A percentile compares a stretch with the other conserved stretches of the same genome.
Evolutionary conservation across 2,797 vertebrate genomes (phyloP).

Genomic region (Acipenser oxyrinchus): DNA sequence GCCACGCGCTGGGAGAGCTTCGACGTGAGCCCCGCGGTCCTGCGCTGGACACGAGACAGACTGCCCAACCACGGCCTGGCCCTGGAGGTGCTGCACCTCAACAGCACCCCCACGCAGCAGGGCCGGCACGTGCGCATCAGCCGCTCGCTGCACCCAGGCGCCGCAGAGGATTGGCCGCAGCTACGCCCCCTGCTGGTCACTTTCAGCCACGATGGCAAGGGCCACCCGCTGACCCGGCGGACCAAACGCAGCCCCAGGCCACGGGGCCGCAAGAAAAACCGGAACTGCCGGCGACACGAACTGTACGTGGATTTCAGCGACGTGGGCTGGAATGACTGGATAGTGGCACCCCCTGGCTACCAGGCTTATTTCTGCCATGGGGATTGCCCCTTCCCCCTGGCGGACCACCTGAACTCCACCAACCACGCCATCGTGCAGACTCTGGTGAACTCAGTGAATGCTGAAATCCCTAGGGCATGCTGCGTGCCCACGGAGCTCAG

Average conservation of each 20-base stretch:
- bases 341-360: conserved; percentile 97
- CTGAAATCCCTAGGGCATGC: conserved; percentile 96
- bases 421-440: conserved; percentile 99
- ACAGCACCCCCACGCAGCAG: conserved; percentile 65
- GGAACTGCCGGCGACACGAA: conserved; percentile 88
- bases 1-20: conserved; percentile 90
- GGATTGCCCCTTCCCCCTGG: conserved; percentile 97
- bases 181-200: conserved; percentile 91
- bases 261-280: conserved; percentile 82
- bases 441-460: conserved; percentile 96
- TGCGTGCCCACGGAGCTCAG: conserved; percentile 97
- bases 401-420: conserved; percentile 97
- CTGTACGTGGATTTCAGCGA: conserved; percentile 98
- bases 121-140: conserved; percentile 86
- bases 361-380: conserved; percentile 98
- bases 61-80: conserved; percentile 89
- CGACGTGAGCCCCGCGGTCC: conserved; percentile 89
- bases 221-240: conserved; percentile 79
- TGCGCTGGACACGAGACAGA: conserved; percentile 86
- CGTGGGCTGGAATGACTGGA: conserved; percentile 99
- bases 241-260: conserved; percentile 76
- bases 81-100: conserved; percentile 83
- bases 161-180: conserved; percentile 83
- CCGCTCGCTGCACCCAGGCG: conserved; percentile 79
- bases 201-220: conserved; percentile 90